phyloP scores from a whole-genome alignment of 2,888 invertebrate genomes.

The Philopedon plagiatum region DNA sequence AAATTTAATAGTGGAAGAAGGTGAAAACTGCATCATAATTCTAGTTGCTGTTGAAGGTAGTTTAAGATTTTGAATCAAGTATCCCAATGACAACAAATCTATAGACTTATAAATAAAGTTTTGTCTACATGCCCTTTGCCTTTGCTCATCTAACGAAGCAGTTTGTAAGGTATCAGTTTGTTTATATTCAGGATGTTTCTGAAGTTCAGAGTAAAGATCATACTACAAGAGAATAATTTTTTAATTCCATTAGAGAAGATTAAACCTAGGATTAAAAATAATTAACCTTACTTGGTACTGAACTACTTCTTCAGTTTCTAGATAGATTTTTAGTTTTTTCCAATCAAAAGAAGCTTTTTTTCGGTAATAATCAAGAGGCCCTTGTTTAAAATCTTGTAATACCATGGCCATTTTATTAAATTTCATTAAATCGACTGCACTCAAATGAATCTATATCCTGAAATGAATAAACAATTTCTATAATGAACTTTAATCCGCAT shows the following conservation, averaged over 20 bases:
- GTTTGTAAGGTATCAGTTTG: constrained; percentile 11
- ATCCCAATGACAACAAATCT: constrained; percentile 73
- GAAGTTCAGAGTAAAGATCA: constrained; percentile 58
- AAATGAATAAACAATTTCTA: background rate
- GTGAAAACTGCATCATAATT: constrained; percentile 74
- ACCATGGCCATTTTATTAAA: constrained; percentile 64
- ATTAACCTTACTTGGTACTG: constrained; percentile 69
- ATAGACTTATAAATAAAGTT: constrained; percentile 78
- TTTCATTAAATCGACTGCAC: background rate
- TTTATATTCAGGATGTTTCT: constrained; percentile 59
- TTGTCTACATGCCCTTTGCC: constrained; percentile 73
- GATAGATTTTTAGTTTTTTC: constrained; percentile 73
- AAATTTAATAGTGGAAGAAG: constrained; percentile 77
- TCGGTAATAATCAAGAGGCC: constrained; percentile 77
- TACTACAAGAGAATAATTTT: constrained; percentile 59
- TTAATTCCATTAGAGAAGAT: background rate
- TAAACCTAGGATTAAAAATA: background rate
- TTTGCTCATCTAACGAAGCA: constrained; percentile 64
- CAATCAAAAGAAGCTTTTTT: constrained; percentile 78
- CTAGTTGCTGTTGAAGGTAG: constrained; percentile 69
- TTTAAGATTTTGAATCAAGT: constrained; percentile 70
- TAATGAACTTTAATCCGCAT: constrained; percentile 11
- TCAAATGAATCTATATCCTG: background rate
- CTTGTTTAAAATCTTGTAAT: constrained; percentile 75
- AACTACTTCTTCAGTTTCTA: constrained; percentile 72